These are phyloP conservation scores for Geotrupes spiniger DNA, from an alignment of 2,888 invertebrate species.

Conservation along the genomic window DNA sequence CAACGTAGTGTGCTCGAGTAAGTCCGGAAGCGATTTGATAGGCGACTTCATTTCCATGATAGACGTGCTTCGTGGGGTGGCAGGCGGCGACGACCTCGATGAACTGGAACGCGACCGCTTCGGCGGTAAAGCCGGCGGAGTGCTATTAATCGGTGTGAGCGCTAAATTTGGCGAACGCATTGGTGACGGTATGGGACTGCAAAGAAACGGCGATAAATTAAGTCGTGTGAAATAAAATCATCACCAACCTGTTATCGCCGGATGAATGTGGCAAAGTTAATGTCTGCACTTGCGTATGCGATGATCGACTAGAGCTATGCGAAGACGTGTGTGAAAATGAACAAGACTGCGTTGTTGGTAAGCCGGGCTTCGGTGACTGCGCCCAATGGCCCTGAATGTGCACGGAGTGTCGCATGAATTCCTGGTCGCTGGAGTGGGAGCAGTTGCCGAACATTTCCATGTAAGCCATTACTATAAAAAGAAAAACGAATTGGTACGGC, in stretches of 20 bases:
- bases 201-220: slow-evolving; percentile 10
- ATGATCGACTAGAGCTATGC: slow-evolving; percentile 38
- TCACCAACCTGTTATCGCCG: slow-evolving; percentile 27
- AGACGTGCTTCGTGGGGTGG: slow-evolving; percentile 48
- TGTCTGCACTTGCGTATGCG: slow-evolving; percentile 40
- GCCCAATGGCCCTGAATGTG: slow-evolving; percentile 55
- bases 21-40: slow-evolving; percentile 44
- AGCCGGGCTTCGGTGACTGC: slow-evolving; percentile 35
- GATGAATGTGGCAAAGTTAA: slow-evolving; percentile 29
- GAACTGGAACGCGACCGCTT: slow-evolving; percentile 55
- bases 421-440: slow-evolving; percentile 73
- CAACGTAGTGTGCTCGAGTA: slow-evolving; percentile 46
- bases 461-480: slow-evolving; percentile 82
- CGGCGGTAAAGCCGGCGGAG: slow-evolving; percentile 62
- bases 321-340: slow-evolving; percentile 51
- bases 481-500: slow-evolving; percentile 6
- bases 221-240: slow-evolving; percentile 1
- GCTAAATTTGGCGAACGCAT: slow-evolving; percentile 28
- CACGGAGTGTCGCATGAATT: slow-evolving; percentile 83
- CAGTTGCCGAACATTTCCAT: slow-evolving; percentile 95
- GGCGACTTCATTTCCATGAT: slow-evolving; percentile 42
- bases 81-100: slow-evolving; percentile 52
- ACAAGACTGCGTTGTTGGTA: slow-evolving; percentile 59
- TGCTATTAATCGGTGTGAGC: slow-evolving; percentile 24
- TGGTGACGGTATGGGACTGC: slow-evolving; percentile 33